A percentile compares a stretch with the other conserved stretches of the same genome.
phyloP scores from a whole-genome alignment of 2,888 invertebrate species.

The Cosmopolites sordidus region DNA sequence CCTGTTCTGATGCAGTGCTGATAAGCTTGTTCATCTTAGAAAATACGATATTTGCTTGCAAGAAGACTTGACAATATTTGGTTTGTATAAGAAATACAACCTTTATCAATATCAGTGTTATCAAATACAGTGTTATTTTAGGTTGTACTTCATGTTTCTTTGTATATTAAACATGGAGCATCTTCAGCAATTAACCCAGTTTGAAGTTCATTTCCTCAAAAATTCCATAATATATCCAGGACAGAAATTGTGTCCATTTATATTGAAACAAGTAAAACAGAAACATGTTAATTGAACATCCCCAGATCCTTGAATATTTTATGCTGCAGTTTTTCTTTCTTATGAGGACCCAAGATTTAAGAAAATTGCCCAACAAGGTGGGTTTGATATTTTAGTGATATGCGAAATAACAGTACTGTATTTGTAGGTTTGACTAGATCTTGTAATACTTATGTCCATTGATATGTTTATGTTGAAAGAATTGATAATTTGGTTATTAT shows the following conservation, averaged over 20 bases:
- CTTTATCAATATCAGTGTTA: too few species aligned
- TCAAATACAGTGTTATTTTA: conserved; percentile 30
- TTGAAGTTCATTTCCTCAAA: conserved; percentile 65
- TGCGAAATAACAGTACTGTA: not conserved
- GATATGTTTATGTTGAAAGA: conserved; percentile 34
- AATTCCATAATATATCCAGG: conserved; percentile 42
- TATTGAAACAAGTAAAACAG: conserved; percentile 59
- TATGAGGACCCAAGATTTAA: conserved; percentile 71
- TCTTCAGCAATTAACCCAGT: conserved; percentile 81
- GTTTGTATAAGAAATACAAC: conserved; percentile 36
- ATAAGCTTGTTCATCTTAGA: conserved; percentile 43
- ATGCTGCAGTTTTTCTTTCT: conserved; percentile 70
- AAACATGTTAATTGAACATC: conserved; percentile 58
- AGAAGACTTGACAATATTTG: conserved; percentile 39
- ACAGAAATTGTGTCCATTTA: conserved; percentile 55
- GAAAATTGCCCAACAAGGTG: conserved; percentile 70
- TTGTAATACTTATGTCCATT: conserved; percentile 49
- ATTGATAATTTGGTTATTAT: too few species aligned
- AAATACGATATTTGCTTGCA: conserved; percentile 42
- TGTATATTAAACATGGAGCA: conserved; percentile 74
- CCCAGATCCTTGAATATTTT: conserved; percentile 75
- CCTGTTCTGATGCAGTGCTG: conserved; percentile 41
- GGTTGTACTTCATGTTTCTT: conserved; percentile 47
- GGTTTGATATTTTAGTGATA: not conserved
- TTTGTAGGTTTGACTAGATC: conserved; percentile 58